Evolutionary conservation across 1,140 invertebrate species (phyloP), one percentile per base, ranked within the genome.

Genomic region (Diuraphis noxia): DNA sequence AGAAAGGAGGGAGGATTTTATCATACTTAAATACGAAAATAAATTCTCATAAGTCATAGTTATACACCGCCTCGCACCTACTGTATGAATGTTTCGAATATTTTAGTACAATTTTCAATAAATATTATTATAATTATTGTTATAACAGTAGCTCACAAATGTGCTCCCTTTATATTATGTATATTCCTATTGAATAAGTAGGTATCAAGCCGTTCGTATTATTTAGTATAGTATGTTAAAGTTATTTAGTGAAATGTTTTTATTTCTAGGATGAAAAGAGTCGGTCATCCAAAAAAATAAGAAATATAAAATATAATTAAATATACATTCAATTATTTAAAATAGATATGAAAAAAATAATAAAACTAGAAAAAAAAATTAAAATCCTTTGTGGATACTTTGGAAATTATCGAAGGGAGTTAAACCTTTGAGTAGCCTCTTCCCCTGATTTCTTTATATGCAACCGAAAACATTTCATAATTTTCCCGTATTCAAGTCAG

Each of bases 11-110:
- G 30, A 56, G 23, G 52, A 63, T n/a, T 17, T 63, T 30, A 10
- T 63, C 9, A 3, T 49, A 6, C 23, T 17, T 49, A 49, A 63
- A 30, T n/a, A 17, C 2, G 13, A 17, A 72, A 34, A 72, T 72
- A n/a, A n/a, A 17, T 72, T 21, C 2, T 21, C 46, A 49, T 23
- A 21, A 49, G 0, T 21, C 46, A 49, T 23, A 21, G 23, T n/a
- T 21, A n/a, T 13, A 17, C 13, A 13, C 56, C 30, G 9, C n/a
- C 4, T 0, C 30, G 10, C 4, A 0, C 10, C 0, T 3, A n/a
- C 10, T n/a, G 56, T 4, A 5, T 1, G 4, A 5, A 30, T 30
- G 56, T 63, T 63, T n/a, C 10, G 13, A 63, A 63, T 17, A 72
- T 17, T 72, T 63, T n/a, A 2, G 13, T n/a, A 72, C n/a, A 13